These are phyloP conservation scores for Theocolax elegans DNA, from an alignment of 1,140 invertebrate species.

Conservation along the genomic window DNA sequence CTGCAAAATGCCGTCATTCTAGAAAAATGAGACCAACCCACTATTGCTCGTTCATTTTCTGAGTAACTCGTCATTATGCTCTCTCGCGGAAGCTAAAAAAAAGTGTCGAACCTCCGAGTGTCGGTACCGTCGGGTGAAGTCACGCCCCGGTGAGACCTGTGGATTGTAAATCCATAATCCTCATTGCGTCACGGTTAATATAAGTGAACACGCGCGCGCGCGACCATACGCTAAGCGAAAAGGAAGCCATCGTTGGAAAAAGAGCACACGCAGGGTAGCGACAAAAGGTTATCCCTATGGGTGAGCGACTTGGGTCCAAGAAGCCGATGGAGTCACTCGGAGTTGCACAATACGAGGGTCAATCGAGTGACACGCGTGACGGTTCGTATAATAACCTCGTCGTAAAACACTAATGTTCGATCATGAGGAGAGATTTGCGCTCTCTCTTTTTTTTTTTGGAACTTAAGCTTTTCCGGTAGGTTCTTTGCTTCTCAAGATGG, in stretches of 20 bases:
- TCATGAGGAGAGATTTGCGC: constrained; percentile 52
- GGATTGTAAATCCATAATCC: constrained; percentile 54
- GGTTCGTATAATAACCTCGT: constrained; percentile 54
- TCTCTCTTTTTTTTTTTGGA: constrained; percentile 9
- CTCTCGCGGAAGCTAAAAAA: constrained; percentile 3
- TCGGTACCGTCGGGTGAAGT: constrained; percentile 7
- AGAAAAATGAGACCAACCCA: background rate
- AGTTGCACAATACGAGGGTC: constrained; percentile 25
- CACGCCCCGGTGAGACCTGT: background rate
- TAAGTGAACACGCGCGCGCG: constrained; percentile 12
- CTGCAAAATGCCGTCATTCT: background rate
- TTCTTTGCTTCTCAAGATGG: no score
- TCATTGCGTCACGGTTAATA: constrained; percentile 55
- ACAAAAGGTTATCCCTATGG: constrained; percentile 27
- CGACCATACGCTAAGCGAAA: constrained; percentile 1
- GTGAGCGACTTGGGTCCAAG: constrained; percentile 28
- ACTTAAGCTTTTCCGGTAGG: no score
- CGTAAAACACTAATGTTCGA: constrained; percentile 64
- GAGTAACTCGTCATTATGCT: background rate
- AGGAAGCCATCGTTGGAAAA: background rate
- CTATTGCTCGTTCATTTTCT: background rate
- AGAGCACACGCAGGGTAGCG: background rate
- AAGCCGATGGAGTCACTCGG: constrained; percentile 19
- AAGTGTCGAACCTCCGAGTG: background rate
- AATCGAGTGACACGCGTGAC: constrained; percentile 59